Base-by-base conservation (phyloP, 92 coral and sea anemone species). In the Chrysogorgia sp. region DNA sequence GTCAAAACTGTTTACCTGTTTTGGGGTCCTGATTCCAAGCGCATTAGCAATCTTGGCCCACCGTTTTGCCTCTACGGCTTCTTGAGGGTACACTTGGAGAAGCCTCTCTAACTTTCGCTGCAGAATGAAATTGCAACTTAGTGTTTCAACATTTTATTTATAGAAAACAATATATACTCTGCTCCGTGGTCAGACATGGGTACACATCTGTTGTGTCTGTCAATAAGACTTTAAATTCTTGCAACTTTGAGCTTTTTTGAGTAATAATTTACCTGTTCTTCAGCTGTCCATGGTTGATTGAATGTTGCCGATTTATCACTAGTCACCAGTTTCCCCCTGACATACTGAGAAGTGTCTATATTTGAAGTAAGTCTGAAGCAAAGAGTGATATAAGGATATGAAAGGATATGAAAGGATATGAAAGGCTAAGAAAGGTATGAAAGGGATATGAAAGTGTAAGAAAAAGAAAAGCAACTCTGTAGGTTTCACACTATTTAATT, bases 11-110 rank as follows among this genome's bases (percentile, higher is more conserved):
- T 31, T 26, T 72, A 93, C 98, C 97, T 93, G 98, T 80, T 93
- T 93, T 25, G 89, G 83, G 10, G 98, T 93, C 60, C 98, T 87
- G 83, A 89, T 93, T 13, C 96, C 97, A 56, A 93, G 67, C 7
- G 98, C 98, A 52, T 75, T 84, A 0, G 98, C 98, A 22, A 93
- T 91, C 86, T 93, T 93, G 62, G 92, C 89, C 98, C 98, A 93
- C 68, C 98, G 79, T 67, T 93, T 93, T 5, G 98, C 75, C 60
- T 93, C 98, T 0, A 93, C 90, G 9, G 85, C 92, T 67, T 93
- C 98, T 69, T 93, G 98, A n/a, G 98, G 98, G 45, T 86, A 91
- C 17, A 87, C 78, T 82, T 91, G 98, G 50, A 93, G 75, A 58
- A 93, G 80, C 55, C 90, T 87, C 71, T 93, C 98, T 63, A 93